Percentiles rank a stretch among this genome's conserved stretches.
phyloP scores from a whole-genome alignment of 2,113 vertebrate genomes.

The Pseudolaguvia tuberculata region DNA sequence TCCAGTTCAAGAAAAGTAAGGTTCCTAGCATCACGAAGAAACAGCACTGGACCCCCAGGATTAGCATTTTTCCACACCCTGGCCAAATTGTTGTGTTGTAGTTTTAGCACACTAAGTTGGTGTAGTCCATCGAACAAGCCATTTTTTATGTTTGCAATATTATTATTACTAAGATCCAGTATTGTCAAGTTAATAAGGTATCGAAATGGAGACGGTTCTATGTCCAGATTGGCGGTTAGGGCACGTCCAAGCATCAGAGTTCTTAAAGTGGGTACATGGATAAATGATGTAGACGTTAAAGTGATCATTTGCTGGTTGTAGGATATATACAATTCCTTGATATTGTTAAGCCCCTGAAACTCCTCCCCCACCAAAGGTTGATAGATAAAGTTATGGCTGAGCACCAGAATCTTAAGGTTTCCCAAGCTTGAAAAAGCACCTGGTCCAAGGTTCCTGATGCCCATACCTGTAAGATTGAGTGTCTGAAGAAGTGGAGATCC shows the following conservation, averaged over 20 bases:
- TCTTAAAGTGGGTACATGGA: conserved; percentile 70
- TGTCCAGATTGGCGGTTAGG: conserved; percentile 62
- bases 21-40: conserved; percentile 68
- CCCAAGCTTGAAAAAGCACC: conserved; percentile 72
- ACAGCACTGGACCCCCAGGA: conserved; percentile 80
- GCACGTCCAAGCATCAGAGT: conserved; percentile 76
- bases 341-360: conserved; percentile 74
- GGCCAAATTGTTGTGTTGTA: conserved; percentile 94
- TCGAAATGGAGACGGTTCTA: conserved; percentile 78
- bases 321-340: conserved; percentile 79
- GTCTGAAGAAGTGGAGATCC: conserved; percentile 73
- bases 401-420: conserved; percentile 72
- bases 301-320: conserved; percentile 73
- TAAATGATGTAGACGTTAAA: conserved; percentile 74
- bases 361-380: conserved; percentile 81
- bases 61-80: conserved; percentile 85
- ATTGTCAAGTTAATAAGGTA: conserved; percentile 72
- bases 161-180: conserved; percentile 93
- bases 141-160: conserved; percentile 80
- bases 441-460: conserved; percentile 65
- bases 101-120: conserved; percentile 75
- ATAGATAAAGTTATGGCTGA: conserved; percentile 82
- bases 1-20: conserved; percentile 75
- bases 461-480: conserved; percentile 80
- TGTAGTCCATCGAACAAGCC: conserved; percentile 74